Evolutionary conservation across 1,140 invertebrate genomes (phyloP), one percentile per base, ranked within the genome.

Genomic region (Cyphomyrmex costatus): DNA sequence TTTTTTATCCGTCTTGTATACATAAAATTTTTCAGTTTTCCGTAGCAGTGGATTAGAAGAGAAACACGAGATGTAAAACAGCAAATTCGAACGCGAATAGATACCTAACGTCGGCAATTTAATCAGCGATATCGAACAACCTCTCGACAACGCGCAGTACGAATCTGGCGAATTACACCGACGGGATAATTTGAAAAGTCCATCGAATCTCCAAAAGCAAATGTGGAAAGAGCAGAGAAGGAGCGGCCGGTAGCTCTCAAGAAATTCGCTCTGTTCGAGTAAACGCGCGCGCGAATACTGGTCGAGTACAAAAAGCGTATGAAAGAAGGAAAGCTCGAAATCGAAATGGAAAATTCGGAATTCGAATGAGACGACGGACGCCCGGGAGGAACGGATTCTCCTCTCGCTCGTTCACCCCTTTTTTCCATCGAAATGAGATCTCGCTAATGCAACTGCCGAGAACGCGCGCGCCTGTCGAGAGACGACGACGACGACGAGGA

Each of bases 401-500:
- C 24, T 46, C 42, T 24, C 30, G 6, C 56, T 19, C 76, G 68
- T 46, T 77, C 76, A 21, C 56, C 60, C 36, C 89, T 65, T 78
- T 70, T 83, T 27, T 61, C 36, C 83, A 85, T 87, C 70, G 82
- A 74, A 88, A 90, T 74, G 83, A 88, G 87, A 89, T 87, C 79
- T 36, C 87, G 88, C 76, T 87, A 85, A 89, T 89, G 80, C 86
- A 79, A 88, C 88, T 70, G 74, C 66, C 73, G 71, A 60, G 51
- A 6, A 30, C 46, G 27, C 71, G 53, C 51, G 66, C 27, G 51
- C n/a, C 30, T 4, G 27, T 6, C 2, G 14, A 12, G 19, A 53
- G 68, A 14, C 21, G n/a, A 10, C 21, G 30, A 21, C 6, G 53
- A 42, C 21, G 30, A 21, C 6, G 53, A 42, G 36, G 7, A 21